Evolutionary conservation across 2,113 vertebrate genomes (phyloP).

Genomic region (Heterochromis multidens): DNA sequence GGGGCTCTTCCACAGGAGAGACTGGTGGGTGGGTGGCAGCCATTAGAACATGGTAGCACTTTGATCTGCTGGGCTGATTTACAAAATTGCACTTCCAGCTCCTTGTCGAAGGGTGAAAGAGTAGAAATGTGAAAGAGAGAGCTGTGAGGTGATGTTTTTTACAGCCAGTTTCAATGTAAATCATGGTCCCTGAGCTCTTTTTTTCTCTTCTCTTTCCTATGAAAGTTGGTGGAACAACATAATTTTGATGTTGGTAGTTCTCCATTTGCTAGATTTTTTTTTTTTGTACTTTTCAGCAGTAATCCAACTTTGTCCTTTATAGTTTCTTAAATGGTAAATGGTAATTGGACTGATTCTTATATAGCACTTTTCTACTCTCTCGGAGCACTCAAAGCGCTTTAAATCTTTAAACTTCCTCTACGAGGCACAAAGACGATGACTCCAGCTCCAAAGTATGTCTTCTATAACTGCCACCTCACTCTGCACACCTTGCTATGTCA

Average conservation of each 20-base stretch:
- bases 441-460: conserved; percentile 31
- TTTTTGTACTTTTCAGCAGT: not conserved
- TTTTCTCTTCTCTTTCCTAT: not conserved
- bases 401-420: conserved; percentile 6
- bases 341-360: too few species aligned
- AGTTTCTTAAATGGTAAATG: too few species aligned
- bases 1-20: conserved; percentile 49
- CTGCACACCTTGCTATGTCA: conserved; percentile 52
- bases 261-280: not conserved
- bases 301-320: not conserved
- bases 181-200: not conserved
- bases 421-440: conserved; percentile 27
- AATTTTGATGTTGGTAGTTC: not conserved
- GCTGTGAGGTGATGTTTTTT: conserved; percentile 16
- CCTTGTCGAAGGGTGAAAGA: conserved; percentile 27
- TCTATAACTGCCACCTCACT: conserved; percentile 15
- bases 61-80: conserved; percentile 68
- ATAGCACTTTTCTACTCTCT: too few species aligned
- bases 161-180: not conserved
- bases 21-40: conserved; percentile 65
- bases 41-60: conserved; percentile 68
- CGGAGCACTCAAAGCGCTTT: too few species aligned
- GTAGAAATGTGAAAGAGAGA: conserved; percentile 23
- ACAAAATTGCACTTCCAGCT: conserved; percentile 62
- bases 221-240: not conserved